Conservation (phyloP, 2,113 vertebrate genomes). For the Burhinus bistriatus region DNA sequence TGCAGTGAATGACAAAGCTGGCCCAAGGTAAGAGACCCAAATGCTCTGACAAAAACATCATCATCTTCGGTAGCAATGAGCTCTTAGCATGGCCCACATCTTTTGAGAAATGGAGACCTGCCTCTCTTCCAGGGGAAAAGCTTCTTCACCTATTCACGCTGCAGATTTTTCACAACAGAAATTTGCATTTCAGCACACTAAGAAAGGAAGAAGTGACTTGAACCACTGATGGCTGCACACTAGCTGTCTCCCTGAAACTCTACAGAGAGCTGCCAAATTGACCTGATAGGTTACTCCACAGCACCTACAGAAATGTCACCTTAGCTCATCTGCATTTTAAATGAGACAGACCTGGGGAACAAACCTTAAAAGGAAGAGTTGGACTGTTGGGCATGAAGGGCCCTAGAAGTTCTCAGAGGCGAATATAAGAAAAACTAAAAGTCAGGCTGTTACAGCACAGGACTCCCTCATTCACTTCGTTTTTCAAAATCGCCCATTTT, state of each 20-base stretch:
- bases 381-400: neutral
- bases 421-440: neutral
- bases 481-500: neutral
- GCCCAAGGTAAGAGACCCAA: neutral
- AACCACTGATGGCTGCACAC: neutral
- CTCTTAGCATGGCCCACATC: neutral
- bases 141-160: neutral
- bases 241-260: neutral
- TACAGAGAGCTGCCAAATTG: neutral
- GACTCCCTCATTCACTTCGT: neutral
- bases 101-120: neutral
- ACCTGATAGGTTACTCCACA: neutral
- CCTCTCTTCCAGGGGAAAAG: neutral
- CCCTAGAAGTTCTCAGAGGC: neutral
- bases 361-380: neutral
- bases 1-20: fast-evolving
- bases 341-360: neutral
- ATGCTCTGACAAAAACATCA: neutral
- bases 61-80: neutral
- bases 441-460: neutral
- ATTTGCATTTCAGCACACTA: neutral
- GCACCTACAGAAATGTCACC: neutral
- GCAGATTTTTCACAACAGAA: neutral
- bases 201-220: neutral
- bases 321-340: neutral